Percentiles rank a stretch among this genome's conserved stretches.
These are phyloP conservation scores for Drosophila kurseongensis DNA, from an alignment of 1,140 invertebrate species.

Conservation along the genomic window DNA sequence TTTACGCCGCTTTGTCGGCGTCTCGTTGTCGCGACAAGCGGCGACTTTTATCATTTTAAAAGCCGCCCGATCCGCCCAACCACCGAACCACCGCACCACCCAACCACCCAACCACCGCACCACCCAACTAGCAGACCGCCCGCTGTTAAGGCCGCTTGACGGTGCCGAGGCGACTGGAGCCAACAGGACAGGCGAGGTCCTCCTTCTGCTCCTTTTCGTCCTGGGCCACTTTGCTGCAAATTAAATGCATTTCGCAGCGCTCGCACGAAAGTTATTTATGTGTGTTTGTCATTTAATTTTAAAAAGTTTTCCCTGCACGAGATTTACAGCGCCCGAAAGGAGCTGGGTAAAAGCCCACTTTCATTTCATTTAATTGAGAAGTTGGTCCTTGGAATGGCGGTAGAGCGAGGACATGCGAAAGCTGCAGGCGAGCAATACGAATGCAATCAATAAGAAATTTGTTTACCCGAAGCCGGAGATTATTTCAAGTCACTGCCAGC, in stretches of 20 bases:
- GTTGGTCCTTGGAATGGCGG: slow-evolving; percentile 32
- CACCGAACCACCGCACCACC: background rate
- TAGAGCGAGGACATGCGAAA: background rate
- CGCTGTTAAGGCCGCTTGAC: slow-evolving; percentile 32
- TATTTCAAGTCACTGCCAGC: slow-evolving; percentile 23
- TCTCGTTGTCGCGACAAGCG: slow-evolving; percentile 76
- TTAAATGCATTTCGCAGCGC: slow-evolving; percentile 62
- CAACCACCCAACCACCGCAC: background rate
- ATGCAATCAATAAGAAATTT: slow-evolving; percentile 69
- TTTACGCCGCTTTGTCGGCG: slow-evolving; percentile 80
- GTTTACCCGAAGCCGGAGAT: slow-evolving; percentile 35
- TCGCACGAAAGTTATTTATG: slow-evolving; percentile 65
- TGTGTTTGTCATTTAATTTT: slow-evolving; percentile 77
- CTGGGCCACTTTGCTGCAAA: slow-evolving; percentile 76
- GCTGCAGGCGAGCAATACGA: slow-evolving; percentile 25
- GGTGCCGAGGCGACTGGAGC: slow-evolving; percentile 72
- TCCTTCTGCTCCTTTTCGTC: slow-evolving; percentile 27
- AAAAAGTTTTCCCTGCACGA: slow-evolving; percentile 73
- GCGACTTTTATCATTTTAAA: slow-evolving; percentile 83
- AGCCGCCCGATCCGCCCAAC: slow-evolving; percentile 41
- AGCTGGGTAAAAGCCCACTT: slow-evolving; percentile 18
- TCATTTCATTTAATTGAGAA: slow-evolving; percentile 72
- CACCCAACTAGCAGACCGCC: slow-evolving; percentile 33
- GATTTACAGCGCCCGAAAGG: slow-evolving; percentile 51
- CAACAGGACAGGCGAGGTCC: slow-evolving; percentile 15